These are phyloP conservation scores for Drosophila nigricruria DNA, from an alignment of 2,888 invertebrate genomes.

Conservation along the genomic window DNA sequence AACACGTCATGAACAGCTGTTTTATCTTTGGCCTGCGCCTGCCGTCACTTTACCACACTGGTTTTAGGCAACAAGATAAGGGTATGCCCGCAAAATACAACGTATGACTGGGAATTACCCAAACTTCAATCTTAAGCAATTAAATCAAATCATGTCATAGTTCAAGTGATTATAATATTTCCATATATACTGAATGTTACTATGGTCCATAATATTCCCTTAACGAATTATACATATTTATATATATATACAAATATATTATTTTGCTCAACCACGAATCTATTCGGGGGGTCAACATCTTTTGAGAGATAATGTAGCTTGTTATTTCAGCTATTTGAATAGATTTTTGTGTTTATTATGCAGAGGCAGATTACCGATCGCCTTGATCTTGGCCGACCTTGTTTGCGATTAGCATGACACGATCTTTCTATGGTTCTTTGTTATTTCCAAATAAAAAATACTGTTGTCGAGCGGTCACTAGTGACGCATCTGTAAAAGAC, in stretches of 20 bases:
- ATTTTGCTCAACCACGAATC: constrained; percentile 22
- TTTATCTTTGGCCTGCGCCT: constrained; percentile 21
- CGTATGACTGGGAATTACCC: background rate
- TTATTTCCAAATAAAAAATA: constrained; percentile 43
- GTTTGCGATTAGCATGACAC: constrained; percentile 68
- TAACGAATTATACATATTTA: background rate
- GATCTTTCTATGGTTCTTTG: constrained; percentile 46
- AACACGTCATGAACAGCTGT: constrained; percentile 68
- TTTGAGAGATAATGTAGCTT: constrained; percentile 65
- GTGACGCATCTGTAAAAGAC: constrained; percentile 25
- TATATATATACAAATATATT: no score
- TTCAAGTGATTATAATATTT: background rate
- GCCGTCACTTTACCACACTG: constrained; percentile 45
- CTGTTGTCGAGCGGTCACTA: constrained; percentile 23
- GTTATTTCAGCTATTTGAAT: constrained; percentile 63
- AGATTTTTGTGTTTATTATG: constrained; percentile 61
- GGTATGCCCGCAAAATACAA: constrained; percentile 17
- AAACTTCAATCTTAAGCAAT: constrained; percentile 31
- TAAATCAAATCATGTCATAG: constrained; percentile 11
- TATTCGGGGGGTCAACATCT: constrained; percentile 64
- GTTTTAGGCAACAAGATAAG: background rate
- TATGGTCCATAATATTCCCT: background rate
- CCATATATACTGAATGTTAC: background rate
- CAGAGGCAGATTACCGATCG: constrained; percentile 63
- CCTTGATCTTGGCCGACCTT: constrained; percentile 78